Percentiles rank a stretch among this genome's conserved stretches.
These are phyloP conservation scores for Pachypanchax playfairii DNA, from an alignment of 2,113 vertebrate genomes.

Conservation along the genomic window DNA sequence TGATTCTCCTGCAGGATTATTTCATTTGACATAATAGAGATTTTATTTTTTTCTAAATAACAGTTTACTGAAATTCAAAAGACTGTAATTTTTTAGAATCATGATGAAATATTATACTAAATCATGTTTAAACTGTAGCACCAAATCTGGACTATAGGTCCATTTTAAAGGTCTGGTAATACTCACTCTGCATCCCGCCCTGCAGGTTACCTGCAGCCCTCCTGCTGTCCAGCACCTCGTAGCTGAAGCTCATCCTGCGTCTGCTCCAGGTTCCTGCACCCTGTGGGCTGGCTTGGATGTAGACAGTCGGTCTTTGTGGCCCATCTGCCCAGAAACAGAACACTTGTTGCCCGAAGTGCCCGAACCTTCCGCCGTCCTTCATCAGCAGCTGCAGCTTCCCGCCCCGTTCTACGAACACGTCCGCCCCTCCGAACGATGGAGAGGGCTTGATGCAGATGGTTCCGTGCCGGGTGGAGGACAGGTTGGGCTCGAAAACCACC, in stretches of 20 bases:
- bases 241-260: conserved; percentile 79
- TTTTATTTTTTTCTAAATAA: no score
- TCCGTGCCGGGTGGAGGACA: conserved; percentile 57
- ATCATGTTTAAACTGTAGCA: not conserved
- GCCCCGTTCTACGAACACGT: conserved; percentile 73
- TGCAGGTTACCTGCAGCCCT: conserved; percentile 42
- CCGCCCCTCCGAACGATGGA: conserved; percentile 73
- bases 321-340: conserved; percentile 77
- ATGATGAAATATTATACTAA: no score
- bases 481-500: conserved; percentile 80
- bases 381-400: conserved; percentile 75
- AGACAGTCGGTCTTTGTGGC: conserved; percentile 68
- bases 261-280: conserved; percentile 63
- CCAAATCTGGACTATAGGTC: not conserved
- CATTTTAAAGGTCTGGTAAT: no score
- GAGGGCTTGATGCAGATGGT: conserved; percentile 79
- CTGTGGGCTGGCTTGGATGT: conserved; percentile 80
- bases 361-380: conserved; percentile 45
- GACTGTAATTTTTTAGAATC: no score
- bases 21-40: no score
- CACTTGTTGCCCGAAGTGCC: conserved; percentile 60
- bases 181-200: conserved; percentile 66
- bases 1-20: no score
- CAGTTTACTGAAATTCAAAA: no score
- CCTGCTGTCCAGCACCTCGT: conserved; percentile 78